phyloP scores from a whole-genome alignment of 2,888 invertebrate genomes.

The Napeogenes inachia region DNA sequence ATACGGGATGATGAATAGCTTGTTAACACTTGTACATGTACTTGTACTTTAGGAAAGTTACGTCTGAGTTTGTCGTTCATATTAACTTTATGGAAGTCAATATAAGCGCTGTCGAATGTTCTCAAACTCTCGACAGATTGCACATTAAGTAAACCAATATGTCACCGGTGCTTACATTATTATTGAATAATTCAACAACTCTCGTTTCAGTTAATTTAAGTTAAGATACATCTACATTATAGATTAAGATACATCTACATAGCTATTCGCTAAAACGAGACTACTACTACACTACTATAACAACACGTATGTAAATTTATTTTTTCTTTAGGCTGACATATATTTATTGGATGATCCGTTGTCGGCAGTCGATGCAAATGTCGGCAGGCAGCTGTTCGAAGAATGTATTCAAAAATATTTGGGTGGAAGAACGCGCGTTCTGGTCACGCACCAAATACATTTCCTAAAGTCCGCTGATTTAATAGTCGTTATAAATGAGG shows the following conservation, averaged over 20 bases:
- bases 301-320: background rate
- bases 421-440: conserved; percentile 81
- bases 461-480: conserved; percentile 65
- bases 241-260: too few relatives aligned
- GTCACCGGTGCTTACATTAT: too few relatives aligned
- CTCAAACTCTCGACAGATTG: background rate
- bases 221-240: too few relatives aligned
- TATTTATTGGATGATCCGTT: conserved; percentile 90
- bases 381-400: conserved; percentile 85
- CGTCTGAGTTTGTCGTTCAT: background rate
- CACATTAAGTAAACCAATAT: too few relatives aligned
- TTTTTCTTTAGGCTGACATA: conserved; percentile 79
- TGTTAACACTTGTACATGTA: too few relatives aligned
- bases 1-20: too few relatives aligned
- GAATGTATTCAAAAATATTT: conserved; percentile 83
- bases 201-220: too few relatives aligned
- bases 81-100: conserved; percentile 20
- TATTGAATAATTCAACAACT: too few relatives aligned
- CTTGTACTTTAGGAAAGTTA: too few relatives aligned
- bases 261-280: too few relatives aligned
- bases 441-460: conserved; percentile 92
- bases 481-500: conserved; percentile 76
- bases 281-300: too few relatives aligned
- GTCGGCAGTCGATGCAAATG: conserved; percentile 88
- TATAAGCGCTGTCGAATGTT: conserved; percentile 9